Evolutionary conservation across 1,140 invertebrate species (phyloP), one percentile per base, ranked within the genome.

Genomic region (Apis cerana): DNA sequence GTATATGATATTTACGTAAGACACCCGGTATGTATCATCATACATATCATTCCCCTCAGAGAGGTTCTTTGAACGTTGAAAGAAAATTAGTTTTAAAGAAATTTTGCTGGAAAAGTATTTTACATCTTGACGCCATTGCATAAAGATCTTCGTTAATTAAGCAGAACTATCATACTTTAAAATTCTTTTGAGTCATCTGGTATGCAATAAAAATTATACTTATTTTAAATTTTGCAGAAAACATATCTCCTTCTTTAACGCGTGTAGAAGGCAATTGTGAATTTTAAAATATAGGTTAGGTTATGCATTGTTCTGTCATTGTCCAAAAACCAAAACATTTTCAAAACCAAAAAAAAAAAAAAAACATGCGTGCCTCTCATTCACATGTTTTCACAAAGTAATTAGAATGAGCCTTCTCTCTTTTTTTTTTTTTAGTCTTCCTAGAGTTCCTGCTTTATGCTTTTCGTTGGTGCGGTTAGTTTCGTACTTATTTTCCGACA

Each of bases 401-500:
- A 27, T 27, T n/a, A 70, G 9, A 1, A n/a, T 8, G 2, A 33
- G 2, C 2, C 12, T 43, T 21, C 2, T 11, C 8, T 12, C 17
- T 9, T 43, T 43, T 43, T 43, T 43, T 43, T 43, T 43, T 43
- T 43, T 43, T 43, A 43, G 13, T 54, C 52, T 17, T 3, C 27
- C 27, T 27, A 48, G 19, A 12, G 5, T 8, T 48, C 33, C 65
- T 33, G 10, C 11, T 72, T 27, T 54, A 67, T 10, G 9, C 17
- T 52, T 27, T 19, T 17, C 15, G 43, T 43, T 21, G 1, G 10
- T 64, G 43, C 27, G 5, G 21, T 71, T 67, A 81, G 72, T 88
- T 86, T 86, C 93, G 89, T 94, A 93, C 92, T 89, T 89, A 85
- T 89, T 79, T 85, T 84, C 61, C 58, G 80, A 91, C 96, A 97